Evolutionary conservation across 2,797 vertebrate species (phyloP).

Genomic region (Gallinago solitaria): DNA sequence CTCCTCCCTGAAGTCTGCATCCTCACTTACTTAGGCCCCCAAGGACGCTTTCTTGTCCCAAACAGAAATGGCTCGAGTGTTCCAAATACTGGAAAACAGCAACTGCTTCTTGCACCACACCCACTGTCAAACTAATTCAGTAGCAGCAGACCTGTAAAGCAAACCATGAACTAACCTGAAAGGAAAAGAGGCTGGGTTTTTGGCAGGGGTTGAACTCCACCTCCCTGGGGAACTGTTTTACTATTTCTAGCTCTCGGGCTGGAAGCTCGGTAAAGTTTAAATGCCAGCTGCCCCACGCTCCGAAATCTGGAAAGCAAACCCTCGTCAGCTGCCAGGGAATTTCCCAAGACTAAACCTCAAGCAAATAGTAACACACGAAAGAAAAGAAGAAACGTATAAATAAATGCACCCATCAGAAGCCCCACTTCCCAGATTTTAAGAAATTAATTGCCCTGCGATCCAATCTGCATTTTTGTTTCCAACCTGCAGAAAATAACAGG

Average conservation of each 20-base stretch:
- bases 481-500: not conserved
- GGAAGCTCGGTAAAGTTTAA: not conserved
- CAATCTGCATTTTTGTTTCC: not conserved
- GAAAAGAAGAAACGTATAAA: not conserved
- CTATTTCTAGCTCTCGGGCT: not conserved
- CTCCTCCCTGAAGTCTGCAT: not conserved
- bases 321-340: not conserved
- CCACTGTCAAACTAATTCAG: not conserved
- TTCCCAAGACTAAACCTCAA: slow-evolving; percentile 2
- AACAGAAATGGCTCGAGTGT: not conserved
- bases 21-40: not conserved
- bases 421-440: not conserved
- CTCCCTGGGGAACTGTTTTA: not conserved
- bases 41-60: not conserved
- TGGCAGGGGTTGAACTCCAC: not conserved
- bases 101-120: not conserved
- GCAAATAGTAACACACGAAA: not conserved
- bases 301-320: not conserved
- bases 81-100: not conserved
- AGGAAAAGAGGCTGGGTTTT: not conserved
- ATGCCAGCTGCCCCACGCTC: not conserved
- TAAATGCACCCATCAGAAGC: not conserved
- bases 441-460: not conserved
- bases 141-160: not conserved
- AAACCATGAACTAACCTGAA: not conserved